phyloP scores from a whole-genome alignment of 2,797 vertebrate species.

The Antennarius maculatus region DNA sequence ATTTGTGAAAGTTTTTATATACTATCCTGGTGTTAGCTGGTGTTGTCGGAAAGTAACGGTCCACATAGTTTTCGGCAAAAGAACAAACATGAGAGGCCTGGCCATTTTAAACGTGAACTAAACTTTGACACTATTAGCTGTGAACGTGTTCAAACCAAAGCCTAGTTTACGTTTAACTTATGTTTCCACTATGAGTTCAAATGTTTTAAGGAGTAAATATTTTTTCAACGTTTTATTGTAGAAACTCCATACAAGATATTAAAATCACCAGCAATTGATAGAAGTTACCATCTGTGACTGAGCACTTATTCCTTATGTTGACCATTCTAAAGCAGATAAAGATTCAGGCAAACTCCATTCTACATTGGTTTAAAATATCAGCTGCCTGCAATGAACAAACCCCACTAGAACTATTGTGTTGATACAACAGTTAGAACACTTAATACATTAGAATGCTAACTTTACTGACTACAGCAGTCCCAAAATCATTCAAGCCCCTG shows the following conservation, averaged over 20 bases:
- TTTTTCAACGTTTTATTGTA: background rate
- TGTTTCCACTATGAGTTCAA: background rate
- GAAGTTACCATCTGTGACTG: slow-evolving; percentile 43
- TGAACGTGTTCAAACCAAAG: background rate
- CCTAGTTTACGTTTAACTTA: accelerated
- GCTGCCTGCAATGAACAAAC: too few relatives aligned
- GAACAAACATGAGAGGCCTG: slow-evolving; percentile 53
- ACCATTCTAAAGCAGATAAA: slow-evolving; percentile 15
- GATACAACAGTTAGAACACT: too few relatives aligned
- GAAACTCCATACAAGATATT: background rate
- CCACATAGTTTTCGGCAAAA: background rate
- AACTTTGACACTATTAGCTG: background rate
- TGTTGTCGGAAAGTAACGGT: background rate
- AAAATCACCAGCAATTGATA: slow-evolving; percentile 19
- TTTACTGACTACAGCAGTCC: too few relatives aligned
- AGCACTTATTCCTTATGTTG: slow-evolving; percentile 23
- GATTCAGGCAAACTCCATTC: too few relatives aligned
- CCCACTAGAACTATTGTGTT: too few relatives aligned
- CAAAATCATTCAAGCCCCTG: too few relatives aligned
- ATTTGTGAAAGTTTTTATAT: background rate
- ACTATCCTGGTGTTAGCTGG: too few relatives aligned
- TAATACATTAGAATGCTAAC: too few relatives aligned
- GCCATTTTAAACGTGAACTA: background rate
- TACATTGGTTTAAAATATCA: slow-evolving; percentile 11
- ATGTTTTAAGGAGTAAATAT: background rate